These are phyloP conservation scores for Stictocephala bisonia DNA, from an alignment of 2,888 invertebrate genomes.

Conservation along the genomic window DNA sequence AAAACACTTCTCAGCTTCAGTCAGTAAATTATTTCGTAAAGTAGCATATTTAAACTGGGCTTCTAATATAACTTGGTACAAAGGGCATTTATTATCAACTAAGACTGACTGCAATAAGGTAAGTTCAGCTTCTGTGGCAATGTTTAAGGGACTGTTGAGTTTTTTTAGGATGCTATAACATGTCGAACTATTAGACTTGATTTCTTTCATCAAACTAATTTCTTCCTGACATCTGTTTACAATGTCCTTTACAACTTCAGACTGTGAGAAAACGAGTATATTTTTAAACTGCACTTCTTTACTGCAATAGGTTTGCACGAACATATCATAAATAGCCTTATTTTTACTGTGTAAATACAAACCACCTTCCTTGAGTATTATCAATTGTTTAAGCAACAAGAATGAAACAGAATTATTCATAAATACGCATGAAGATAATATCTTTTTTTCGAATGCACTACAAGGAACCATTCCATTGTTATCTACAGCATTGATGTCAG, in stretches of 20 bases:
- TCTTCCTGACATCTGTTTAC: conserved; percentile 12
- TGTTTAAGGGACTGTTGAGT: neutral
- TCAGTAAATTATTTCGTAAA: neutral
- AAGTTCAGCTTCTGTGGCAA: neutral
- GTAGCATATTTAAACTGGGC: neutral
- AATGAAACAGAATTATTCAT: conserved; percentile 10
- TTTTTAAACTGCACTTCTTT: neutral
- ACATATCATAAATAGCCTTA: neutral
- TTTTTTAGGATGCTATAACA: neutral
- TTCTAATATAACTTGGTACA: conserved; percentile 2
- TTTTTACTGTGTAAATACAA: conserved; percentile 18
- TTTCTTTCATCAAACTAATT: neutral
- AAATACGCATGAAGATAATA: neutral
- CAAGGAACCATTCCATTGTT: neutral
- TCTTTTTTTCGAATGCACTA: neutral
- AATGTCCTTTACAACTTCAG: neutral
- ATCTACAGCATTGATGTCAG: conserved; percentile 2
- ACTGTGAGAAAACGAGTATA: neutral
- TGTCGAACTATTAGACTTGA: neutral
- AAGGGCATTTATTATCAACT: neutral
- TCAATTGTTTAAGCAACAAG: conserved; percentile 7
- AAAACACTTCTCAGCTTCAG: conserved; percentile 9
- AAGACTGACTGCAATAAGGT: neutral
- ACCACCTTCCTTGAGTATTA: neutral
- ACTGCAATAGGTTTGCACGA: conserved; percentile 2